Evolutionary conservation across 2,797 vertebrate genomes (phyloP), one percentile per base, ranked within the genome.

Genomic region (Sebastes diaconus): DNA sequence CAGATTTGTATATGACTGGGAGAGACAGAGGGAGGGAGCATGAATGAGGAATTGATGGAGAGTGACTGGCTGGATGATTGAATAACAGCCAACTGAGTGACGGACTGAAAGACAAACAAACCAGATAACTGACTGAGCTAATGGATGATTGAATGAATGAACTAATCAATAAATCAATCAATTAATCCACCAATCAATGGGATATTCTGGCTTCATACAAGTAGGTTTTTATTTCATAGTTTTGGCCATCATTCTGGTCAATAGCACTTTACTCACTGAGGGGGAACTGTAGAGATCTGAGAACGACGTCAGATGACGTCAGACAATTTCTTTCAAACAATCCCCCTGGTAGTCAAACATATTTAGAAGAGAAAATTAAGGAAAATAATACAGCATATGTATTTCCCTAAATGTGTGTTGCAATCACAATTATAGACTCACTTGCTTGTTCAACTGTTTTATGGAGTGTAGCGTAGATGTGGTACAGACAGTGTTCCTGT

Each of bases 101-200:
- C 6, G 7, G 68, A 73, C 27, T 14, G 55, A 68, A 39, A n/a
- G 66, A 89, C 54, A 70, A 75, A 83, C 57, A 42, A 50, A 66
- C 18, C 22, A 22, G 32, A 27, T 65, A 64, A 73, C 36, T 20
- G 58, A 55, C 46, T 32, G 46, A 60, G 42, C 39, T 74, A 54
- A 75, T 32, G 34, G 10, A 54, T 65, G 34, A 68, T 4, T 55
- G 63, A 57, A 71, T 30, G 13, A 68, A 55, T 57, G 1, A 59
- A 32, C 32, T 5, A 77, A 42, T 70, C 20, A 63, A 55, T 79
- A 24, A 25, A 54, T 42, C 1, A 77, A 46, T 24, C 50, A 12
- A 18, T 25, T 16, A 18, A 57, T 57, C 18, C 8, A 36, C 24
- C 36, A 57, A 77, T 52, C 13, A 71, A 29, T 5, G 16, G 64